Evolutionary conservation across 2,113 vertebrate genomes (phyloP), one percentile per base, ranked within the genome.

Genomic region (Aegithalos caudatus): DNA sequence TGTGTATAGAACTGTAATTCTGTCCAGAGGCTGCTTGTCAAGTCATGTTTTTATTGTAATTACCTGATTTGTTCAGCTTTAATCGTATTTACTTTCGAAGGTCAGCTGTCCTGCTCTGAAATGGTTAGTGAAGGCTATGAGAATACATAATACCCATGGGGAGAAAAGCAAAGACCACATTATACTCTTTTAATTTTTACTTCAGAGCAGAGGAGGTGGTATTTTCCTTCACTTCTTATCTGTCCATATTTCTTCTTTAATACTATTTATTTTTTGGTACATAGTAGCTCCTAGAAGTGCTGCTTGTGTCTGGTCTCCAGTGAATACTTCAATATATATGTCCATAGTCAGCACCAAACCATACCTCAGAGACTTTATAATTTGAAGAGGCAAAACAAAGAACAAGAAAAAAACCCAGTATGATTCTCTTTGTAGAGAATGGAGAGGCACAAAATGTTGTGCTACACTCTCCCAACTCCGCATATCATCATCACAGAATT

Each of bases 41-140:
- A 97, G 96, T 94, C 86, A 92, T 97, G 97, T 98, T 98, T 98
- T 97, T 97, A 97, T 95, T 96, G 89, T 97, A 98, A 98, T 98
- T 98, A 98, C 95, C 96, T 98, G 97, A 98, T 98, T 97, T 98
- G 97, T 97, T 98, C 97, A 96, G 92, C 96, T 98, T 98, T 98
- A 98, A 98, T 98, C 91, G 20, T 94, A 98, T 98, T 98, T 96
- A 97, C 94, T 97, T 97, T 97, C 96, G 98, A 98, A 98, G 97
- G 97, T 98, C 98, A 98, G 93, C 96, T 98, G 93, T 96, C 88
- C 97, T 95, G 91, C 95, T 97, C 96, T 92, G 88, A 86, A 96
- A 93, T 70, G 78, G 94, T 92, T 97, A 93, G 85, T 71, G 88
- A 88, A 97, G 92, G 88, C 50, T 81, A 69, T 82, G 85, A 92